Conservation (phyloP, 2,113 vertebrate species). For the Cyprinodon variegatus region DNA sequence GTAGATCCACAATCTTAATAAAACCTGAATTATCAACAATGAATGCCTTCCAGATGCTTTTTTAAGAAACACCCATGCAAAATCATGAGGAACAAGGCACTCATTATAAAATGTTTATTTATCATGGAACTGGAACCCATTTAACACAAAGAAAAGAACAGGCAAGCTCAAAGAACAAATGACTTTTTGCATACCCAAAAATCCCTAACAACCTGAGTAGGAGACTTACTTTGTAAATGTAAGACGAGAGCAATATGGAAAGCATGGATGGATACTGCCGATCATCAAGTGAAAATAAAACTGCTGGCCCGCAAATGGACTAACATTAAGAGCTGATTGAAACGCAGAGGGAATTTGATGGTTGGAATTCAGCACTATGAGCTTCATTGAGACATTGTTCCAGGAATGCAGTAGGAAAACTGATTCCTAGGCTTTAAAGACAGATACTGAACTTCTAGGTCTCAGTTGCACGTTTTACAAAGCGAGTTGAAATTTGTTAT, state of each 20-base stretch:
- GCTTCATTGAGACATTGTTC: too few relatives aligned
- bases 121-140: neutral
- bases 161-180: neutral
- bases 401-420: too few relatives aligned
- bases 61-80: neutral
- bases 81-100: neutral
- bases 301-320: too few relatives aligned
- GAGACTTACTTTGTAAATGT: too few relatives aligned
- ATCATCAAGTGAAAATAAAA: too few relatives aligned
- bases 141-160: neutral
- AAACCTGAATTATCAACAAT: neutral
- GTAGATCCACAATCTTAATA: conserved; percentile 13
- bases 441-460: neutral
- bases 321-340: too few relatives aligned
- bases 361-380: too few relatives aligned
- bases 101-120: neutral
- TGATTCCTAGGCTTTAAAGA: too few relatives aligned
- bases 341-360: too few relatives aligned
- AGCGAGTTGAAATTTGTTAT: neutral
- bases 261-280: too few relatives aligned
- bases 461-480: neutral
- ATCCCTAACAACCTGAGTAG: too few relatives aligned
- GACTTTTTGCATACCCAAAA: neutral
- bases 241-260: too few relatives aligned
- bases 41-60: neutral